phyloP scores from a whole-genome alignment of 2,113 vertebrate species.

The Picathartes gymnocephalus region DNA sequence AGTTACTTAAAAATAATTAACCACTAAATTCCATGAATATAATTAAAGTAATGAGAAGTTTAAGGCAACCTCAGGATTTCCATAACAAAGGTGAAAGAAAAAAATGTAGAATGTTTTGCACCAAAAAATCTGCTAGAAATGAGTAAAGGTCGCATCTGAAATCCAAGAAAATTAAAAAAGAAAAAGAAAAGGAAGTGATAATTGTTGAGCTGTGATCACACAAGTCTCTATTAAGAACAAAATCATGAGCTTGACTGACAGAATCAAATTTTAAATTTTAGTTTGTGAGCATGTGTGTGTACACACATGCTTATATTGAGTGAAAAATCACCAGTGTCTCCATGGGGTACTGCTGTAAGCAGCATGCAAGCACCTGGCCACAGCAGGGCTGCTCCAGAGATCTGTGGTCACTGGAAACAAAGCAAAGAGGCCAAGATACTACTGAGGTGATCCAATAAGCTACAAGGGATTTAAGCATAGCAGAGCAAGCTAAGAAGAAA shows the following conservation, averaged over 20 bases:
- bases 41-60: neutral
- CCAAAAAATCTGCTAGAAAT: neutral
- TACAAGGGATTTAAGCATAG: neutral
- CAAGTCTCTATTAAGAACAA: neutral
- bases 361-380: neutral
- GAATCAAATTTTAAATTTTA: neutral
- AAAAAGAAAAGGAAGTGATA: neutral
- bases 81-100: neutral
- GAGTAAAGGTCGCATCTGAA: neutral
- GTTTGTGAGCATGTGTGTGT: neutral
- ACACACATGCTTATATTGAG: neutral
- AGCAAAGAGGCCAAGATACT: neutral
- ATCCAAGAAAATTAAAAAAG: neutral
- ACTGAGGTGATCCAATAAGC: fast-evolving
- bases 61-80: neutral
- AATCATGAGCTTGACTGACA: neutral
- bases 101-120: neutral
- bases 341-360: neutral
- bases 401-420: neutral
- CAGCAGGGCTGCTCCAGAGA: neutral
- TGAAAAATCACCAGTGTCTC: neutral
- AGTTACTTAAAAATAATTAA: neutral
- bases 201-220: neutral
- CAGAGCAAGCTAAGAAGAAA: neutral
- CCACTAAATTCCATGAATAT: neutral